Evolutionary conservation across 2,113 vertebrate genomes (phyloP), one percentile per base, ranked within the genome.

Genomic region (Puntigrus tetrazona): DNA sequence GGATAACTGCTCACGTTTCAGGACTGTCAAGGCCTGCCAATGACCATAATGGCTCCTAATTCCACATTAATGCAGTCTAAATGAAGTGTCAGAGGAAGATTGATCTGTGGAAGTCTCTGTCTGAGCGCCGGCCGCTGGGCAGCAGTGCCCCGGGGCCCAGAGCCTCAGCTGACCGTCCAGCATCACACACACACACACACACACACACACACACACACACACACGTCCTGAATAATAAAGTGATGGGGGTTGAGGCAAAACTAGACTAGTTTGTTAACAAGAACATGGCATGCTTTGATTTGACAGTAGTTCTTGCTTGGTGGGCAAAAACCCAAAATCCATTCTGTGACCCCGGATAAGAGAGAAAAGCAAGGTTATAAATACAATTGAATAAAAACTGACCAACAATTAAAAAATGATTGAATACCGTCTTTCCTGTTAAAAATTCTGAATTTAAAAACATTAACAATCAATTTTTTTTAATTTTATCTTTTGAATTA

Each of bases 51-150:
- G 93, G 93, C 91, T 91, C 91, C 94, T 96, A 96, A 97, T 96
- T 96, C 96, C 95, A 96, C 96, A 96, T 96, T 96, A 96, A 96
- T 95, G 95, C 95, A 96, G 96, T 95, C 94, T 95, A 97, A 97
- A 97, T 97, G 95, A 96, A 96, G 95, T 96, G 96, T 97, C 96
- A 96, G 89, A 84, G 93, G 93, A 96, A 96, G 96, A 97, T 96
- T 95, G 96, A 97, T 97, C 94, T 95, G 95, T 92, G 93, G 93
- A 93, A 92, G 94, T 95, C 87, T 92, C 93, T 94, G 94, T 91
- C 91, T 94, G 94, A 94, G 94, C 92, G 90, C 89, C 91, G 91
- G 90, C 92, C 92, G 91, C 93, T 89, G 72, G 78, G 59, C 73
- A 38, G 79, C 9, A 67, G 36, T 14, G 81, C 87, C 84, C 65